Evolutionary conservation across 2,888 invertebrate species (phyloP).

Genomic region (Melanophora roralis): DNA sequence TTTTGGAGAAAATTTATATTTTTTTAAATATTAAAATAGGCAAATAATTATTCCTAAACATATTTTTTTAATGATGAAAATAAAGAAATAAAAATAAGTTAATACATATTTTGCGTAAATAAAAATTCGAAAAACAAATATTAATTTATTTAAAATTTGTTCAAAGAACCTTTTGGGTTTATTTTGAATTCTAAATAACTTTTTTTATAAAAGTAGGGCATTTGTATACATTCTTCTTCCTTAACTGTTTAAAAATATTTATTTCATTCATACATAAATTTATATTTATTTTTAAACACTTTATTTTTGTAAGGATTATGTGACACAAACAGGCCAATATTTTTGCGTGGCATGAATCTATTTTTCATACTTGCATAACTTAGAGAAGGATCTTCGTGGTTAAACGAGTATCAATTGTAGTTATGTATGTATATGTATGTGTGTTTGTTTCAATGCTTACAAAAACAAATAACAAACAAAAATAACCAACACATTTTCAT

Average conservation of each 20-base stretch:
- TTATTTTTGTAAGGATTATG: slow-evolving; percentile 6
- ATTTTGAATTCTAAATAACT: no score
- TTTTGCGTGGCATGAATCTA: slow-evolving; percentile 2
- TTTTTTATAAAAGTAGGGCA: no score
- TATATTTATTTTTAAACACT: not conserved
- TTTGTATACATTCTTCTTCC: not conserved
- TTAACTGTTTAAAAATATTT: not conserved
- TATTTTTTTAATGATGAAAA: no score
- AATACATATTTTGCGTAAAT: no score
- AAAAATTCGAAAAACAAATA: no score
- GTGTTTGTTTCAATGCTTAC: no score
- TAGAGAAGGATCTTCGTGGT: not conserved
- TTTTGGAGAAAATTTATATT: no score
- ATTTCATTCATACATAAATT: not conserved
- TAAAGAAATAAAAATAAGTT: no score
- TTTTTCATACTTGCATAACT: not conserved
- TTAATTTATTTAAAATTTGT: no score
- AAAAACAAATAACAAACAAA: not conserved
- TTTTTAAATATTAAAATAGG: no score
- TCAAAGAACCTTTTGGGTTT: no score
- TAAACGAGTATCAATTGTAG: not conserved
- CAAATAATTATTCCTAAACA: no score
- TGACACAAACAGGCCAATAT: not conserved
- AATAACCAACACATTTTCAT: slow-evolving; percentile 20
- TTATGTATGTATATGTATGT: not conserved